Evolutionary conservation across 2,888 invertebrate genomes (phyloP).

Genomic region (Drosophila meridionalis): DNA sequence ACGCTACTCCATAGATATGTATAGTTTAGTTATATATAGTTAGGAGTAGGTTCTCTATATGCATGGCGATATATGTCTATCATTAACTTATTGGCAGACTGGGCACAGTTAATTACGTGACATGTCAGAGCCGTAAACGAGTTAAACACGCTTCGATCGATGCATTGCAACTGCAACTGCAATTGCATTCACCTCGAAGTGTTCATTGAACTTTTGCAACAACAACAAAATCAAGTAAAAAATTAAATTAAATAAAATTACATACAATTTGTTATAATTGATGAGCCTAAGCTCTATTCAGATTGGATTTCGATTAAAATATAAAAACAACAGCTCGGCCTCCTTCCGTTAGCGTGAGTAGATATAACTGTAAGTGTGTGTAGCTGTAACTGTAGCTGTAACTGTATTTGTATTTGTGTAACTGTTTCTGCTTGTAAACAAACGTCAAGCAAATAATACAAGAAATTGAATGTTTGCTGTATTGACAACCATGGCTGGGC

Average conservation of each 20-base stretch:
- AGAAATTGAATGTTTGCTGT: slow-evolving; percentile 60
- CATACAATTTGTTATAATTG: slow-evolving; percentile 41
- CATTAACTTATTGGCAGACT: slow-evolving; percentile 46
- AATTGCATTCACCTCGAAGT: slow-evolving; percentile 75
- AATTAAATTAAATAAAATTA: not conserved
- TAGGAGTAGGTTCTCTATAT: slow-evolving; percentile 18
- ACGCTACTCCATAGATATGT: not conserved
- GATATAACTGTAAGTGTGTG: slow-evolving; percentile 23
- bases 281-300: slow-evolving; percentile 37
- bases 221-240: not conserved
- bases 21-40: not conserved
- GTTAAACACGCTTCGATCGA: slow-evolving; percentile 63
- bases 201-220: slow-evolving; percentile 71
- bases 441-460: slow-evolving; percentile 58
- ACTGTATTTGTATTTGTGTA: slow-evolving; percentile 64
- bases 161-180: slow-evolving; percentile 49
- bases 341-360: slow-evolving; percentile 1
- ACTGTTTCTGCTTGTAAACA: slow-evolving; percentile 68
- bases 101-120: slow-evolving; percentile 68
- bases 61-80: slow-evolving; percentile 24
- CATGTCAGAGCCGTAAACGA: slow-evolving; percentile 71
- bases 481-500: slow-evolving; percentile 66
- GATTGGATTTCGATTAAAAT: slow-evolving; percentile 37
- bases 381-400: slow-evolving; percentile 18
- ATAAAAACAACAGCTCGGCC: slow-evolving; percentile 8